Conservation (phyloP, 2,888 invertebrate genomes). For the Melipona beecheii region DNA sequence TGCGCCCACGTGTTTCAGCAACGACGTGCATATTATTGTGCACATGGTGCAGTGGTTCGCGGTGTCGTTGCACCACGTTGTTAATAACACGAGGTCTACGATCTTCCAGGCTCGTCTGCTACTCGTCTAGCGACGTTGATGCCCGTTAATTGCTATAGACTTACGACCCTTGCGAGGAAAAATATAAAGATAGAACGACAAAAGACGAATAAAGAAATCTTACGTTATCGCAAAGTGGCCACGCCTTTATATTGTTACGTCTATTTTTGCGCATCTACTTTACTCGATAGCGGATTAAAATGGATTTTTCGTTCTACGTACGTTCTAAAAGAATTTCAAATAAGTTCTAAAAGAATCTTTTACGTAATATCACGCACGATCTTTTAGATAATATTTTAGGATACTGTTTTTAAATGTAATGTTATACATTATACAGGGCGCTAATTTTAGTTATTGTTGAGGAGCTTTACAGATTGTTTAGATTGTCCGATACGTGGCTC, state of each 20-base stretch:
- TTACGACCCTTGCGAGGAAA: conserved; percentile 33
- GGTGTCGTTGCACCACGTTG: conserved; percentile 52
- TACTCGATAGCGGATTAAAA: not conserved
- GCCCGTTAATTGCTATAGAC: conserved; percentile 58
- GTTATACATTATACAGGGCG: not conserved
- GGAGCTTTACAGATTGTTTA: too few relatives aligned
- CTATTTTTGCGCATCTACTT: not conserved
- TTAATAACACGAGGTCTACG: conserved; percentile 53
- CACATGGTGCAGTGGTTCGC: conserved; percentile 30
- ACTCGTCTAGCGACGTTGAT: conserved; percentile 54
- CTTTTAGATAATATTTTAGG: not conserved
- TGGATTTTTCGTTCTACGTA: not conserved
- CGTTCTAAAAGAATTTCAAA: not conserved
- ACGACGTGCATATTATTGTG: conserved; percentile 56
- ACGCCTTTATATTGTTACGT: not conserved
- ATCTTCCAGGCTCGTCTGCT: conserved; percentile 55
- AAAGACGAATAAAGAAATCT: conserved; percentile 5
- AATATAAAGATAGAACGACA: not conserved
- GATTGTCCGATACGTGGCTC: too few relatives aligned
- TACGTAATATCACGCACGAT: not conserved
- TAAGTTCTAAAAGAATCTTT: too few relatives aligned
- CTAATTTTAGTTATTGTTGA: not conserved
- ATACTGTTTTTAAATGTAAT: too few relatives aligned
- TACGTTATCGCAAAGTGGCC: not conserved
- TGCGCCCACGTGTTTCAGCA: conserved; percentile 52